Evolutionary conservation across 2,888 invertebrate species (phyloP), one percentile per base, ranked within the genome.

Genomic region (Drosophila neutralis): DNA sequence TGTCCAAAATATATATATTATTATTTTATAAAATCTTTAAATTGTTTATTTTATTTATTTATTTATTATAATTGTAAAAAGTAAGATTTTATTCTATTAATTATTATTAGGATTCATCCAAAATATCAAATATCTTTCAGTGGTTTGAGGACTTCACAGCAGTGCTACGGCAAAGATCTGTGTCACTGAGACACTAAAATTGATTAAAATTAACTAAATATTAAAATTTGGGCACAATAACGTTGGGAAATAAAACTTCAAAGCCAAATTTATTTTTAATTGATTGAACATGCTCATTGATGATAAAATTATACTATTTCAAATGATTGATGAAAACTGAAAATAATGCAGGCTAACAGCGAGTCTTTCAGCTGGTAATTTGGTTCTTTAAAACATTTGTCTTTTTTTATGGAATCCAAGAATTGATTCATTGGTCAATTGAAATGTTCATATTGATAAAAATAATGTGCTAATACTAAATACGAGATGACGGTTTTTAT

Each of bases 401-500:
- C 2, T 11, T 6, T 42, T 15, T 42, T 6, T 3, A 6, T 11
- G n/a, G 42, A 11, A 42, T 21, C 21, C 42, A 42, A 42, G 6
- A 40, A 40, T n/a, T n/a, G n/a, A 40, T n/a, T n/a, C 38, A 40
- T 10, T 10, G 10, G 10, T 10, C 40, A 40, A 10, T n/a, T 40
- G 4, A 3, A n/a, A n/a, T n/a, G 1, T 38, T 8, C 8, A 38
- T 3, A 0, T 7, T 38, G 38, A 7, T 8, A 38, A 8, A 18
- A 38, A 38, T 2, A 18, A 18, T 18, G 8, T 18, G 18, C 0
- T 18, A 8, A 3, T 38, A 10, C 4, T 40, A 40, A 40, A 10
- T 10, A 10, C 0, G 0, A n/a, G 4, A n/a, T 4, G 40, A n/a
- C 1, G n/a, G 1, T 1, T 40, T 40, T 18, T 4, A n/a, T 38